Evolutionary conservation across 1,140 invertebrate species (phyloP).

Genomic region (Nomia melanderi): DNA sequence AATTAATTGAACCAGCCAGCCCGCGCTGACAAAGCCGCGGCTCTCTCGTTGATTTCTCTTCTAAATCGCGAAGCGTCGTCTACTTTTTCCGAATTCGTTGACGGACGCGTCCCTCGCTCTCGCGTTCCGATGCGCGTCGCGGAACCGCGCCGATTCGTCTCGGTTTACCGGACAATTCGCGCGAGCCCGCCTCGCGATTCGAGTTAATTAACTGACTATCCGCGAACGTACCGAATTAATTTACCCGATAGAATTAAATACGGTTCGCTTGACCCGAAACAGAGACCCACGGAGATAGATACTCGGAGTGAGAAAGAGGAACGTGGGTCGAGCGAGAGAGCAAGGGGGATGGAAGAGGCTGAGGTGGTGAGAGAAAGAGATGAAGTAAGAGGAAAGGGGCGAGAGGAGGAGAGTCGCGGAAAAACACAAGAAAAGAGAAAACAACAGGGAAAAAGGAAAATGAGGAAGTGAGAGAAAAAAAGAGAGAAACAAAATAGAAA

Average conservation of each 20-base stretch:
- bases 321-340: background rate
- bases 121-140: no score
- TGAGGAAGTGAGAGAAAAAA: no score
- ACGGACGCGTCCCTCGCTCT: no score
- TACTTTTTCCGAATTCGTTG: background rate
- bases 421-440: no score
- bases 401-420: no score
- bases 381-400: no score
- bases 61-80: background rate
- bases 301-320: no score
- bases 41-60: background rate
- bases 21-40: background rate
- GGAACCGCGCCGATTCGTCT: background rate
- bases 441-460: no score
- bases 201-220: conserved; percentile 58
- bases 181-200: conserved; percentile 6
- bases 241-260: conserved; percentile 25
- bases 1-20: background rate
- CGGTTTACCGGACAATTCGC: background rate
- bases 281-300: no score
- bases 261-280: no score
- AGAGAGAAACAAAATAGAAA: no score
- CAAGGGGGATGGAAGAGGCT: background rate
- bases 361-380: background rate
- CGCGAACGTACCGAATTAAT: conserved; percentile 49